Conservation (phyloP, 1,140 invertebrate genomes). For the Trachymyrmex septentrionalis region DNA sequence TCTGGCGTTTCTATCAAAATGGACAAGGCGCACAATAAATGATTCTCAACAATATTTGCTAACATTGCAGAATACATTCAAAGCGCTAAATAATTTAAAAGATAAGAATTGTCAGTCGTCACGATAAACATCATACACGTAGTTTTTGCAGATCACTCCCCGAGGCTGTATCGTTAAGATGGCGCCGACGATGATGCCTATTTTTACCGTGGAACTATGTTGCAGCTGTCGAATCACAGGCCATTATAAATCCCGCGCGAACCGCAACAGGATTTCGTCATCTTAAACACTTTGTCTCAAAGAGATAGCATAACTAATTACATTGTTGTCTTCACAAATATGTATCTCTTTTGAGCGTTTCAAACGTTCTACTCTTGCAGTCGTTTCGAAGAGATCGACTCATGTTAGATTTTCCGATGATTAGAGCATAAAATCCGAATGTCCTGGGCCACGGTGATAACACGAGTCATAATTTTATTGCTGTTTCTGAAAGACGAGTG, state of each 20-base stretch:
- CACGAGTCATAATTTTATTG: slow-evolving; percentile 5
- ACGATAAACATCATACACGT: slow-evolving; percentile 37
- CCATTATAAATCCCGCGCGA: slow-evolving; percentile 63
- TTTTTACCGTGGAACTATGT: slow-evolving; percentile 62
- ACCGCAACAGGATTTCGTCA: neutral
- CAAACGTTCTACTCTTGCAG: neutral
- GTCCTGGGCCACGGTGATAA: neutral
- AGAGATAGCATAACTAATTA: slow-evolving; percentile 12
- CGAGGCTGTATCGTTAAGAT: slow-evolving; percentile 6
- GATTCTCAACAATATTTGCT: neutral
- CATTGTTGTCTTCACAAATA: neutral
- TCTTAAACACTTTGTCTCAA: slow-evolving; percentile 19
- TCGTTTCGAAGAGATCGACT: slow-evolving; percentile 2
- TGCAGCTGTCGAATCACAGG: slow-evolving; percentile 68
- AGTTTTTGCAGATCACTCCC: slow-evolving; percentile 14
- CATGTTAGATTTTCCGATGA: neutral
- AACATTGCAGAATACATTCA: neutral
- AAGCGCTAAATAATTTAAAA: slow-evolving; percentile 10
- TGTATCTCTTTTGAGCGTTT: neutral
- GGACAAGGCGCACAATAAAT: neutral
- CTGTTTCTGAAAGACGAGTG: neutral
- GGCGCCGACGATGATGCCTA: slow-evolving; percentile 20
- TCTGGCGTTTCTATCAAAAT: neutral
- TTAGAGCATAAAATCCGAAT: slow-evolving; percentile 24
- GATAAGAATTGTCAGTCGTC: neutral